Percentiles rank a stretch among this genome's conserved stretches.
Conservation (phyloP, 2,113 vertebrate genomes). For the Macrotis lagotis region DNA sequence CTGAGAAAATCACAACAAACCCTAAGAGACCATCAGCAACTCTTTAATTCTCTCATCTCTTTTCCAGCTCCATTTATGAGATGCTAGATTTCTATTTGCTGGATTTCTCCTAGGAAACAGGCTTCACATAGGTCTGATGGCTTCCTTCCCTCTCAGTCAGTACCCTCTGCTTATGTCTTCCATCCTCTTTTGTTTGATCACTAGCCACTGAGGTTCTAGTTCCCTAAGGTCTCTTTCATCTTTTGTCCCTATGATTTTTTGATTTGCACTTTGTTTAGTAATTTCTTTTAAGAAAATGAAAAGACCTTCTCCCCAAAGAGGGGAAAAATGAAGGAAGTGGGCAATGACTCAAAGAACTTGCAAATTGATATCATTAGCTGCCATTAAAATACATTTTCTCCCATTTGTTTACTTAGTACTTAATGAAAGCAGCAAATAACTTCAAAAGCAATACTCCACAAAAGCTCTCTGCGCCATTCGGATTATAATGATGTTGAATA, state of each 20-base stretch:
- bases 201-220: not conserved
- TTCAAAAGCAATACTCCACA: not conserved
- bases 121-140: not conserved
- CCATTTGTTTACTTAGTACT: slow-evolving; percentile 27
- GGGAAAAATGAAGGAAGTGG: not conserved
- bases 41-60: not conserved
- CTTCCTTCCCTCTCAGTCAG: not conserved
- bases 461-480: not conserved
- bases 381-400: slow-evolving; percentile 18
- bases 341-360: not conserved
- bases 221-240: not conserved
- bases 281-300: slow-evolving; percentile 2
- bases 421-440: not conserved
- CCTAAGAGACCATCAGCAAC: not conserved
- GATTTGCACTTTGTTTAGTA: not conserved
- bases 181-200: not conserved
- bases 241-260: not conserved
- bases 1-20: not conserved
- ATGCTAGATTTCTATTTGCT: not conserved
- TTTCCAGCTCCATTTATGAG: not conserved
- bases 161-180: not conserved
- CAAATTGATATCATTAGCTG: slow-evolving; percentile 17
- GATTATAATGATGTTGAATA: not conserved
- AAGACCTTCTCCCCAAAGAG: slow-evolving; percentile 19
- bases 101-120: not conserved